Evolutionary conservation across 1,140 invertebrate species (phyloP), one percentile per base, ranked within the genome.

Genomic region (Leptinotarsa lineolata): DNA sequence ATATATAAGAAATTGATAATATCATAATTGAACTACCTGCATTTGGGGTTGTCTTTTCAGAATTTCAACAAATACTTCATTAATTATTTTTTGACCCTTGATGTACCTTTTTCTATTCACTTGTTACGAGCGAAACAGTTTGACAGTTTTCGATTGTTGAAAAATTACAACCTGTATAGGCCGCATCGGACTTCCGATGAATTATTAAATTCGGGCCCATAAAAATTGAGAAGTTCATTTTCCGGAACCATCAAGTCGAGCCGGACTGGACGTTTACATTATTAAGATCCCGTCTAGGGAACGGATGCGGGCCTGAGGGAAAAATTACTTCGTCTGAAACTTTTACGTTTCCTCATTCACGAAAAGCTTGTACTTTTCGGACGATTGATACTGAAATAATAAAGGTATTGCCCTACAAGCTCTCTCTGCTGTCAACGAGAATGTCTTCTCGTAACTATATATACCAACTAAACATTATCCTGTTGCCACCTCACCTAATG

Each of bases 211-310:
- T 68, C 69, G 74, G 18, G 66, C 70, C 72, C 78, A 76, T 79
- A 79, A 79, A 79, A 79, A 79, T 79, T 79, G 78, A 79, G 76
- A 74, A 76, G 78, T 79, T 79, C 75, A 77, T 75, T 78, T 79
- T 79, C 77, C 72, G 71, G 76, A 77, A 76, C 76, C 76, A 75
- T 77, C 76, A 76, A 76, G 76, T 77, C 75, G 72, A 73, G 68
- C 73, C 74, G 67, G 72, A 74, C 76, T 75, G 78, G 76, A 79
- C 78, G 72, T 72, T 75, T 79, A 74, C 76, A 79, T 79, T 79
- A 79, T 79, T 79, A 76, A 79, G 72, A 58, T 58, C 48, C 70
- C 72, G 72, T 70, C 63, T 20, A 64, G 65, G 74, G 72, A 73
- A 76, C 74, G 75, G 74, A 72, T 76, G 74, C 73, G 72, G 68